phyloP scores from a whole-genome alignment of 2,888 invertebrate genomes.

The Hypena proboscidalis region DNA sequence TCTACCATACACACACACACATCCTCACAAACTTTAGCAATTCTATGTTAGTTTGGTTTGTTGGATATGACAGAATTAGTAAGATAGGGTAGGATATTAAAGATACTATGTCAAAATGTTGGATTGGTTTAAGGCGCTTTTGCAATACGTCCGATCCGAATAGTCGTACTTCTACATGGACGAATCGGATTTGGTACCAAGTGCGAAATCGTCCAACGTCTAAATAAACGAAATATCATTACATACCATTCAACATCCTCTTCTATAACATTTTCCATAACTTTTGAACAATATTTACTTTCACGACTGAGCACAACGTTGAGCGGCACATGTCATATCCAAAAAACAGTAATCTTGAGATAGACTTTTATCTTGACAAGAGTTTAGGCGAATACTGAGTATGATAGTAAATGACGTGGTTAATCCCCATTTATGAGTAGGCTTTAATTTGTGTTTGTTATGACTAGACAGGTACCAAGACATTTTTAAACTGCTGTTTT shows the following conservation, averaged over 20 bases:
- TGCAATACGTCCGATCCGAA: too few species aligned
- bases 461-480: neutral
- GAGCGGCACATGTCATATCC: conserved; percentile 23
- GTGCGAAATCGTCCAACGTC: neutral
- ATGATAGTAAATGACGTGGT: conserved; percentile 14
- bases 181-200: too few species aligned
- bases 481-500: too few species aligned
- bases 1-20: too few species aligned
- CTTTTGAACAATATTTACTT: conserved; percentile 25
- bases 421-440: conserved; percentile 10
- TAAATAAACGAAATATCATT: neutral
- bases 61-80: too few species aligned
- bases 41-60: too few species aligned
- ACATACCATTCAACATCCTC: conserved; percentile 63
- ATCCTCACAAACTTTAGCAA: too few species aligned
- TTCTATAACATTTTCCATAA: conserved; percentile 62
- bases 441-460: neutral
- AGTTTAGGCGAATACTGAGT: conserved; percentile 26
- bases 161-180: too few species aligned
- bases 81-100: too few species aligned
- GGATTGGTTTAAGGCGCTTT: too few species aligned
- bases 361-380: conserved; percentile 46
- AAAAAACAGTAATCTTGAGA: conserved; percentile 35
- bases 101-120: too few species aligned
- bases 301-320: conserved; percentile 29